Percentiles rank a stretch among this genome's conserved stretches.
Conservation (phyloP, 2,113 vertebrate genomes). For the Nansenia antarctica region DNA sequence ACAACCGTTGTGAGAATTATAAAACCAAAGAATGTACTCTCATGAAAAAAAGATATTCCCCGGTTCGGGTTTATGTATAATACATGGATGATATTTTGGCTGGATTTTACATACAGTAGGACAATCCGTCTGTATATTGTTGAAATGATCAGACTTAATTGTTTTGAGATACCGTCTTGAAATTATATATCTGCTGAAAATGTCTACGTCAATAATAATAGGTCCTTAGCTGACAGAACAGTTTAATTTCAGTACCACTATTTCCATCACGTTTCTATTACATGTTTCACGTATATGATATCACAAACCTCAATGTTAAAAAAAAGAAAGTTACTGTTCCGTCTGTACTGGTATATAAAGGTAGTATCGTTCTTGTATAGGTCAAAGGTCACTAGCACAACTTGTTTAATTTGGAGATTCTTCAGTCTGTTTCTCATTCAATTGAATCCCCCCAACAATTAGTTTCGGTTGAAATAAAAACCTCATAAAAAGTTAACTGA, state of each 20-base stretch:
- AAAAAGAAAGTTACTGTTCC: neutral
- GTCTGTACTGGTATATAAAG: neutral
- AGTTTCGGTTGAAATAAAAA: too few species aligned
- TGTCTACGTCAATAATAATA: neutral
- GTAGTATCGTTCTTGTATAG: neutral
- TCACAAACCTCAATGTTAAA: too few species aligned
- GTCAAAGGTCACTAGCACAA: neutral
- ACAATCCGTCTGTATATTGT: neutral
- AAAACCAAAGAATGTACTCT: constrained; percentile 47
- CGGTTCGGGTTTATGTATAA: constrained; percentile 59
- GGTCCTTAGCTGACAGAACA: neutral
- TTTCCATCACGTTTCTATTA: neutral
- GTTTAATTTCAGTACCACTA: too few species aligned
- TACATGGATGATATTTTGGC: constrained; percentile 47
- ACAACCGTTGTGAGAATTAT: constrained; percentile 40
- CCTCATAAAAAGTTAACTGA: too few species aligned
- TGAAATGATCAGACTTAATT: neutral
- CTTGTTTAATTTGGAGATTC: neutral
- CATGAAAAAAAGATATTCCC: constrained; percentile 58
- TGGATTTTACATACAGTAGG: constrained; percentile 48
- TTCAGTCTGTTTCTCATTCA: constrained; percentile 30
- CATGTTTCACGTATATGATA: too few species aligned
- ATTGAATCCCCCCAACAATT: neutral
- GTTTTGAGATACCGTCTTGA: neutral
- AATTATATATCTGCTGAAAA: neutral